A percentile compares a stretch with the other conserved stretches of the same genome.
Evolutionary conservation across 1,140 invertebrate species (phyloP).

Genomic region (Brachionus sp.): DNA sequence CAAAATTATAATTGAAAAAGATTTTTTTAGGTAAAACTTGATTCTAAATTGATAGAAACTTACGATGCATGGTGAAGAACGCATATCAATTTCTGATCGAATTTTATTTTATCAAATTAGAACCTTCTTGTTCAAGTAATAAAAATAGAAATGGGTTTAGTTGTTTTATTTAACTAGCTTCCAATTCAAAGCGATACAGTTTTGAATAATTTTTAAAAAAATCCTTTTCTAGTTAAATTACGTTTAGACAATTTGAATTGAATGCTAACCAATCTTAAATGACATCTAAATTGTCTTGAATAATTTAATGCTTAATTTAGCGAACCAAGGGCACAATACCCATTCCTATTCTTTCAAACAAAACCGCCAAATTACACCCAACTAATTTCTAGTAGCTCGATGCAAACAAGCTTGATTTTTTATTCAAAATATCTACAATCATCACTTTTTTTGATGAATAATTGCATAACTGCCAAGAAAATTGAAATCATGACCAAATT

Average conservation of each 20-base stretch:
- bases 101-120: neutral
- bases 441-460: neutral
- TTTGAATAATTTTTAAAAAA: conserved; percentile 26
- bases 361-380: neutral
- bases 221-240: conserved; percentile 10
- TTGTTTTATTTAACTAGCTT: neutral
- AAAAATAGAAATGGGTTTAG: conserved; percentile 37
- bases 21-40: neutral
- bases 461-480: neutral
- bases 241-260: neutral
- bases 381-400: too few species aligned
- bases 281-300: conserved; percentile 32
- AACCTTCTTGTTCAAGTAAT: neutral
- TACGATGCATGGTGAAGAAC: neutral
- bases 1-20: conserved; percentile 21
- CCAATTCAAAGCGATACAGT: neutral
- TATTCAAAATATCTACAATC: neutral
- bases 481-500: neutral
- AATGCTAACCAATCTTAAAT: conserved; percentile 15
- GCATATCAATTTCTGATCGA: neutral
- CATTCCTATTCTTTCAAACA: neutral
- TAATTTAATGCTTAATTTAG: neutral
- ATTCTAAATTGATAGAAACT: neutral
- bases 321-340: neutral
- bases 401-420: neutral